These are phyloP conservation scores for Patella caerulea DNA, from an alignment of 2,888 invertebrate genomes.

Conservation along the genomic window DNA sequence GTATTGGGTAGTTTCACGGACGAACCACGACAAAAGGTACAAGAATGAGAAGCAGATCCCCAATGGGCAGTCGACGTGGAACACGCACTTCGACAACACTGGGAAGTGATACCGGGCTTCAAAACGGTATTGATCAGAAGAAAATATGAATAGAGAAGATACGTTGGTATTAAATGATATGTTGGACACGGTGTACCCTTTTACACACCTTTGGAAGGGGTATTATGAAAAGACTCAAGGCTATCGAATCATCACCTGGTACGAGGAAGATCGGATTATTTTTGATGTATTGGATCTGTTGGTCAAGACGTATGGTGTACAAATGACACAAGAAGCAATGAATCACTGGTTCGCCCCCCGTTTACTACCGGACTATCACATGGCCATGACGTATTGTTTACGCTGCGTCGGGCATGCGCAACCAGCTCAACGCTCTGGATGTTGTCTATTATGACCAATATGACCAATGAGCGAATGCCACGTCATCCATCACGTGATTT, in stretches of 20 bases:
- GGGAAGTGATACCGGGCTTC: not conserved
- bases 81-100: not conserved
- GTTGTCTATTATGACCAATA: not conserved
- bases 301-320: not conserved
- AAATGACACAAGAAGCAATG: not conserved
- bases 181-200: too few relatives aligned
- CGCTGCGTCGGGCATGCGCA: too few relatives aligned
- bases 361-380: not conserved
- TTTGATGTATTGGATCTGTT: not conserved
- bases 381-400: not conserved
- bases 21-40: not conserved
- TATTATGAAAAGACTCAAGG: too few relatives aligned
- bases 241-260: not conserved
- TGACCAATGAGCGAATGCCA: not conserved
- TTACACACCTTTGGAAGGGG: too few relatives aligned
- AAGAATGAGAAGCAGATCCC: not conserved
- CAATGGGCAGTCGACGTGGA: not conserved
- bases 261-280: not conserved
- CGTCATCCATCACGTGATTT: not conserved
- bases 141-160: too few relatives aligned
- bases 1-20: not conserved
- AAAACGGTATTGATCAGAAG: too few relatives aligned
- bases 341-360: not conserved
- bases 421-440: not conserved
- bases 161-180: too few relatives aligned